Conservation (phyloP, 2,113 vertebrate species). For the Terrapene triunguis region DNA sequence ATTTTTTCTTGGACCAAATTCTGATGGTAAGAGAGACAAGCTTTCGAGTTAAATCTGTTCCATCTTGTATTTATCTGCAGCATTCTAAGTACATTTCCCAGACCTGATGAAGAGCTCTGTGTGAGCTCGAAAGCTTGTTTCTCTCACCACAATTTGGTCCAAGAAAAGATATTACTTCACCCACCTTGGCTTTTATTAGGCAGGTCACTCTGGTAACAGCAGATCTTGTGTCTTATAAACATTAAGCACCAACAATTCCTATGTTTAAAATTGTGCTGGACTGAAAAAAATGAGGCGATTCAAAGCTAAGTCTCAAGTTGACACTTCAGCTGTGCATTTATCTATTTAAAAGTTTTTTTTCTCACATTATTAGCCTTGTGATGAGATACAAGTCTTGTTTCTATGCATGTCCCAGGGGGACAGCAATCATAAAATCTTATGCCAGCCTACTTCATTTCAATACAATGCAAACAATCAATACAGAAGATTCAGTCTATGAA, state of each 20-base stretch:
- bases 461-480: neutral
- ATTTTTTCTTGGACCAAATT: neutral
- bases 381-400: slow-evolving; percentile 13
- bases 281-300: neutral
- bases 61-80: neutral
- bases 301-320: slow-evolving; percentile 23
- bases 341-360: neutral
- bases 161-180: neutral
- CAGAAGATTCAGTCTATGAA: neutral
- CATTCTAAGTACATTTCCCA: neutral
- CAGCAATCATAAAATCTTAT: slow-evolving; percentile 36
- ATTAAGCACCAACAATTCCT: slow-evolving; percentile 28
- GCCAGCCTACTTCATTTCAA: neutral
- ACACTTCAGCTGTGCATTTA: slow-evolving; percentile 10
- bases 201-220: slow-evolving; percentile 6
- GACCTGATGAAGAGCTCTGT: neutral
- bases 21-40: neutral
- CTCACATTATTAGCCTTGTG: slow-evolving; percentile 14
- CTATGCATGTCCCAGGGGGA: neutral
- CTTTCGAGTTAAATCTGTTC: neutral
- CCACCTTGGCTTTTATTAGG: slow-evolving; percentile 10
- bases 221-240: slow-evolving; percentile 15
- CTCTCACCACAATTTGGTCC: neutral
- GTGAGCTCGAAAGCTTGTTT: neutral
- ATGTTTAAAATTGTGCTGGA: neutral